These are phyloP conservation scores for Acromyrmex heyeri DNA, from an alignment of 1,140 invertebrate genomes.

Conservation along the genomic window DNA sequence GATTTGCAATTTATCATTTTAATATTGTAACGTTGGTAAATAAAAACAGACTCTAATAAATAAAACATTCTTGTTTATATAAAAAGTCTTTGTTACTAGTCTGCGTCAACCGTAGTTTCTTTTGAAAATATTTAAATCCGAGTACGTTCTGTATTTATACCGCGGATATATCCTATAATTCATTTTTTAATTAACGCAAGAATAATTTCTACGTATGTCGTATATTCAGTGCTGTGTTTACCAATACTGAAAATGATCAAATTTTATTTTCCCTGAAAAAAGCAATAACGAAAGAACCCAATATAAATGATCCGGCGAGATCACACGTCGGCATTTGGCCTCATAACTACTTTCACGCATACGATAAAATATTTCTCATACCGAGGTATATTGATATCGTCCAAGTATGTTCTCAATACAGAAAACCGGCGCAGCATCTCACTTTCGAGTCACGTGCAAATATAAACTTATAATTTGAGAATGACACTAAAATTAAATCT, in stretches of 20 bases:
- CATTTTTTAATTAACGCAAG: background rate
- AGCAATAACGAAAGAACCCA: background rate
- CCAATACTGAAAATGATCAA: slow-evolving; percentile 25
- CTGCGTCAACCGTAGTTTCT: background rate
- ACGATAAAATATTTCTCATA: slow-evolving; percentile 67
- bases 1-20: slow-evolving; percentile 5
- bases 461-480: slow-evolving; percentile 2
- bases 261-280: slow-evolving; percentile 38
- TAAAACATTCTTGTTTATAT: background rate
- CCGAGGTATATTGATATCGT: slow-evolving; percentile 66
- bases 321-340: slow-evolving; percentile 66
- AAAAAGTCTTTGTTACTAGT: background rate
- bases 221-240: background rate
- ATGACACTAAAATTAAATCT: background rate
- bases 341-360: slow-evolving; percentile 62
- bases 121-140: slow-evolving; percentile 20
- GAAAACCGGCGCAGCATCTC: background rate
- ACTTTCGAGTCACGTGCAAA: background rate
- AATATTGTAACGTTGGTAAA: background rate
- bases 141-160: background rate
- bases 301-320: slow-evolving; percentile 54
- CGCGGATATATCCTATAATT: background rate
- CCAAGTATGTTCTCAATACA: slow-evolving; percentile 44
- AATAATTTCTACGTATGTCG: background rate
- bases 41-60: background rate